Conservation (phyloP, 2,113 vertebrate genomes). For the Ovis canadensis region DNA sequence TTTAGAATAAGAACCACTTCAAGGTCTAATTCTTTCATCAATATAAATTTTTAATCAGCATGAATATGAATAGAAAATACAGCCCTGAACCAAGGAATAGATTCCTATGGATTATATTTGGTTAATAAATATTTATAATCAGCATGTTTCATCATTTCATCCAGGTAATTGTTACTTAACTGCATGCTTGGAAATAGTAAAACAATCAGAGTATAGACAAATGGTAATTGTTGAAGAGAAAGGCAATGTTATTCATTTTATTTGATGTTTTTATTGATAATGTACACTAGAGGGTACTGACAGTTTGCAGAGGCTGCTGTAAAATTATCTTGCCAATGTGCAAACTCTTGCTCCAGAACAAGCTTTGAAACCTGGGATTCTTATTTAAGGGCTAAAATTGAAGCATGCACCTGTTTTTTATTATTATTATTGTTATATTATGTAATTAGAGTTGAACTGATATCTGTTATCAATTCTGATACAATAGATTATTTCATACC, state of each 20-base stretch:
- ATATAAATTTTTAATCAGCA: constrained; percentile 40
- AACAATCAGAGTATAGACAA: constrained; percentile 30
- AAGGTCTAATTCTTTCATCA: constrained; percentile 44
- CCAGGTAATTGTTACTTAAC: constrained; percentile 37
- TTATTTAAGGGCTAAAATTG: background rate
- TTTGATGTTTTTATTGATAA: constrained; percentile 44
- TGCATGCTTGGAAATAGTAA: constrained; percentile 44
- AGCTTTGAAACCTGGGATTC: background rate
- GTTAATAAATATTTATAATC: constrained; percentile 30
- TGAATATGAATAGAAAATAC: constrained; percentile 41
- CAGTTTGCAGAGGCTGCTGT: constrained; percentile 9
- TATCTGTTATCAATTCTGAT: background rate
- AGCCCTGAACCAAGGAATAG: background rate
- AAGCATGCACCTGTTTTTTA: background rate
- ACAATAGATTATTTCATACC: background rate
- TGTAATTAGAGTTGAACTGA: background rate
- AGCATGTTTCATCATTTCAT: constrained; percentile 22
- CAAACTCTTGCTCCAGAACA: background rate
- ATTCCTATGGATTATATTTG: constrained; percentile 5
- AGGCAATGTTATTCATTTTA: constrained; percentile 30
- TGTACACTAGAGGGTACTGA: constrained; percentile 16
- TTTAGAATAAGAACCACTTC: constrained; percentile 45
- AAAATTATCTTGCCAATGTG: background rate
- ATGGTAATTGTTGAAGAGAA: constrained; percentile 24
- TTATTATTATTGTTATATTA: background rate